phyloP scores from a whole-genome alignment of 2,888 invertebrate species.

The Cheilosia urbana region DNA sequence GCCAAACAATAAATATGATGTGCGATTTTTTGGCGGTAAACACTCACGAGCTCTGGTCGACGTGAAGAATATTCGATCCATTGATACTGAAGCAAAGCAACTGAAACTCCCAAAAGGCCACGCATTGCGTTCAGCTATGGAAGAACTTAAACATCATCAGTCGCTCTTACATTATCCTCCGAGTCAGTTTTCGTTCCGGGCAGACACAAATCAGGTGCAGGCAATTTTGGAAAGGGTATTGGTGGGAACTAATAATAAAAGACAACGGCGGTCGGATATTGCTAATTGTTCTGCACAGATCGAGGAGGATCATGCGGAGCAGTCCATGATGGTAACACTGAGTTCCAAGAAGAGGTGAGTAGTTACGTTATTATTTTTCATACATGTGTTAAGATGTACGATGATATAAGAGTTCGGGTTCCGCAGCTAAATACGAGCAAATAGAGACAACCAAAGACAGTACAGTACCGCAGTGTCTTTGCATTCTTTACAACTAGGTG shows the following conservation, averaged over 20 bases:
- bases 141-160: slow-evolving; percentile 89
- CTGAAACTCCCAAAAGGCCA: slow-evolving; percentile 83
- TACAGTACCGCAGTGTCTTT: too few species aligned
- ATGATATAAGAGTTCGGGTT: too few species aligned
- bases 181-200: slow-evolving; percentile 80
- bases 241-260: slow-evolving; percentile 11
- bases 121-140: slow-evolving; percentile 87
- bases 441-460: too few species aligned
- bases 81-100: slow-evolving; percentile 85
- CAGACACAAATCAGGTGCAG: slow-evolving; percentile 77
- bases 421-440: too few species aligned
- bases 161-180: slow-evolving; percentile 84
- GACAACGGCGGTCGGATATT: slow-evolving; percentile 19
- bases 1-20: slow-evolving; percentile 87
- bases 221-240: slow-evolving; percentile 78
- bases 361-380: too few species aligned
- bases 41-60: slow-evolving; percentile 89
- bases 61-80: slow-evolving; percentile 88
- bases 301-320: slow-evolving; percentile 45
- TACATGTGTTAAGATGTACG: too few species aligned
- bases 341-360: slow-evolving; percentile 59
- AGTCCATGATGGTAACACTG: slow-evolving; percentile 45
- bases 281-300: slow-evolving; percentile 1
- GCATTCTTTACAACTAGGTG: too few species aligned
- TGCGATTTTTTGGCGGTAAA: slow-evolving; percentile 91